A percentile compares a stretch with the other conserved stretches of the same genome.
Conservation (phyloP, 2,797 vertebrate species). For the Sardinella longiceps region DNA sequence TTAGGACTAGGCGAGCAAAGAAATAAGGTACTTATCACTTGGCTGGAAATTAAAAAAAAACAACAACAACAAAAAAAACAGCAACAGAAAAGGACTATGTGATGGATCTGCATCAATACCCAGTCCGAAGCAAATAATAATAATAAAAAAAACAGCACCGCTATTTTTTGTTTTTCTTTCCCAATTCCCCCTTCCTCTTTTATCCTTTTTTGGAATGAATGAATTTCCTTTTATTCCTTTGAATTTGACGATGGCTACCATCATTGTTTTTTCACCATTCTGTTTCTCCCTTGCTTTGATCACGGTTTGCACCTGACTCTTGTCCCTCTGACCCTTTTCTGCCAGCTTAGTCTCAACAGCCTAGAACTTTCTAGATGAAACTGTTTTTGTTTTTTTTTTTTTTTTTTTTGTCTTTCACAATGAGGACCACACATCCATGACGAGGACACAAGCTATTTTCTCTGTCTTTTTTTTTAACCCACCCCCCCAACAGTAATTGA, state of each 20-base stretch:
- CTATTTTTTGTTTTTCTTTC: slow-evolving; percentile 39
- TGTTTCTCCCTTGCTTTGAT: slow-evolving; percentile 72
- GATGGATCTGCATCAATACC: slow-evolving; percentile 80
- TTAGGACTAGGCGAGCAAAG: slow-evolving; percentile 87
- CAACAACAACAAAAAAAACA: slow-evolving; percentile 62
- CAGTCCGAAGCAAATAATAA: slow-evolving; percentile 79
- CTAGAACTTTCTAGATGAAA: background rate
- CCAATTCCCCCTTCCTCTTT: slow-evolving; percentile 75
- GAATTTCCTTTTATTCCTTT: slow-evolving; percentile 53
- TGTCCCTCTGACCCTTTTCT: slow-evolving; percentile 57
- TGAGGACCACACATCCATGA: background rate
- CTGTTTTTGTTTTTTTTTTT: background rate
- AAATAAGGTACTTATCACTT: slow-evolving; percentile 85
- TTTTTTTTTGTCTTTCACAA: background rate
- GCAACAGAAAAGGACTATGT: slow-evolving; percentile 51
- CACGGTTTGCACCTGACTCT: slow-evolving; percentile 79
- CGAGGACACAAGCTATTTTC: background rate
- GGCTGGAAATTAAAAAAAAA: slow-evolving; percentile 75
- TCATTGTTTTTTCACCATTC: slow-evolving; percentile 81
- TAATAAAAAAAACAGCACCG: slow-evolving; percentile 18
- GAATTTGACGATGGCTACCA: slow-evolving; percentile 77
- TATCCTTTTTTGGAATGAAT: slow-evolving; percentile 70
- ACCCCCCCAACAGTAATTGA: background rate
- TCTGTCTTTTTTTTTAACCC: background rate
- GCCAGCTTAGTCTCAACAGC: slow-evolving; percentile 27